phyloP scores from a whole-genome alignment of 2,888 invertebrate species.

The Drosophila neutralis region DNA sequence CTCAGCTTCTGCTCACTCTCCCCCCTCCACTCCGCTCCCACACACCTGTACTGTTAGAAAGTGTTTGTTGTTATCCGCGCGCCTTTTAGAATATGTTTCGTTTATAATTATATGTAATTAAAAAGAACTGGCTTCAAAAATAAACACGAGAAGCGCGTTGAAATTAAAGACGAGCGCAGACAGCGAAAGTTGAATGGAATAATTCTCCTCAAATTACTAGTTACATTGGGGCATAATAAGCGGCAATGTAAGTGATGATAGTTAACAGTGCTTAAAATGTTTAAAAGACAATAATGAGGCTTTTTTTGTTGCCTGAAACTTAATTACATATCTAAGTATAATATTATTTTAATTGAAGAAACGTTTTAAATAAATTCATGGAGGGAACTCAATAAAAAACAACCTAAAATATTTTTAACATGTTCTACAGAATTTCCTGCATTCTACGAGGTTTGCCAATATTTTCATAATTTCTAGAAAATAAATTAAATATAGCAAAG shows the following conservation, averaged over 20 bases:
- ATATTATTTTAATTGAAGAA: neutral
- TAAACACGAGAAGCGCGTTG: conserved; percentile 13
- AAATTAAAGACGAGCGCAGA: conserved; percentile 37
- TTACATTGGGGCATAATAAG: conserved; percentile 45
- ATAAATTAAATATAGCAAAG: neutral
- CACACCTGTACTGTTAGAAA: conserved; percentile 47
- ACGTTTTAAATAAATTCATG: neutral
- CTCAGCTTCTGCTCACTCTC: conserved; percentile 13
- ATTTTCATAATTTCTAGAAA: too few species aligned
- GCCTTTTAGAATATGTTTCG: conserved; percentile 56
- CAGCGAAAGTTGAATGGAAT: conserved; percentile 68
- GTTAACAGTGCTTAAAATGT: conserved; percentile 14
- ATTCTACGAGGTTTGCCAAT: neutral
- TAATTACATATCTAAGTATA: too few species aligned
- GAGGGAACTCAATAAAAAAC: neutral
- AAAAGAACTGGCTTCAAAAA: conserved; percentile 52
- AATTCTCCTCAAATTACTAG: conserved; percentile 18
- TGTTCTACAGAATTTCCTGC: neutral
- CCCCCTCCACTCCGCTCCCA: neutral
- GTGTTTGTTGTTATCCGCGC: conserved; percentile 55
- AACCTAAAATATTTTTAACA: neutral
- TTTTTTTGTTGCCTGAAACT: neutral
- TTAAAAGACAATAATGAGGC: neutral
- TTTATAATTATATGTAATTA: conserved; percentile 70
- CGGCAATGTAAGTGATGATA: conserved; percentile 5